phyloP scores from a whole-genome alignment of 2,888 invertebrate genomes.

The Cremastobaeus sp. region DNA sequence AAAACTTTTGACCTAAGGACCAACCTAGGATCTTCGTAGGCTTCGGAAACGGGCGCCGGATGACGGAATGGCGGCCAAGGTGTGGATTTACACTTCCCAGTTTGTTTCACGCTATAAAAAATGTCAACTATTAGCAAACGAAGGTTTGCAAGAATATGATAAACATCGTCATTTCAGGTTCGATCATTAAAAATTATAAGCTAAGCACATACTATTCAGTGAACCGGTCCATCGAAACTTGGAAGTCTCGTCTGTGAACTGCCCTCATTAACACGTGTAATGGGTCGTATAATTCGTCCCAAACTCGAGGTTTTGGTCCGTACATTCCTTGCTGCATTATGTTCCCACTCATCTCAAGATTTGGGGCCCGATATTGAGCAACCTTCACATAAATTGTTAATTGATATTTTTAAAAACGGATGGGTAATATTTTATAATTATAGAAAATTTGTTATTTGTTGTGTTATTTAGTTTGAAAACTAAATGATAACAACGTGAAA shows the following conservation, averaged over 20 bases:
- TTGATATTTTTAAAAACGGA: no score
- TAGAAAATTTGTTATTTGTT: no score
- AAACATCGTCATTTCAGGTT: no score
- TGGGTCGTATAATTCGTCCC: conserved; percentile 96
- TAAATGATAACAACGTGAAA: background rate
- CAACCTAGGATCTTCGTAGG: conserved; percentile 84
- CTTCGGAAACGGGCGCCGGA: conserved; percentile 82
- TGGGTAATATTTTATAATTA: no score
- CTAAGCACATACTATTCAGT: conserved; percentile 87
- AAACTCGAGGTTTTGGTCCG: conserved; percentile 90
- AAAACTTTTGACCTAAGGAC: conserved; percentile 82
- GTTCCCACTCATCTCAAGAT: conserved; percentile 87
- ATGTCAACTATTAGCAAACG: conserved; percentile 68
- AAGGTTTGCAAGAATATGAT: no score
- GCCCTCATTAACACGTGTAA: conserved; percentile 94
- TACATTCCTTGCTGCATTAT: conserved; percentile 89
- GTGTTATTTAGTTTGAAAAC: background rate
- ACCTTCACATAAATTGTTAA: conserved; percentile 79
- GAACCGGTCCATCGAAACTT: conserved; percentile 95
- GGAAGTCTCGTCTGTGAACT: conserved; percentile 94
- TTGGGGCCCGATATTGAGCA: conserved; percentile 92
- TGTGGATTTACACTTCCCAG: conserved; percentile 81
- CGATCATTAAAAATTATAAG: no score
- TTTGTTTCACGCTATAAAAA: conserved; percentile 80
- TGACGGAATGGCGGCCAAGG: conserved; percentile 91